Evolutionary conservation across 2,113 vertebrate genomes (phyloP), one percentile per base, ranked within the genome.

Genomic region (Danio rerio): DNA sequence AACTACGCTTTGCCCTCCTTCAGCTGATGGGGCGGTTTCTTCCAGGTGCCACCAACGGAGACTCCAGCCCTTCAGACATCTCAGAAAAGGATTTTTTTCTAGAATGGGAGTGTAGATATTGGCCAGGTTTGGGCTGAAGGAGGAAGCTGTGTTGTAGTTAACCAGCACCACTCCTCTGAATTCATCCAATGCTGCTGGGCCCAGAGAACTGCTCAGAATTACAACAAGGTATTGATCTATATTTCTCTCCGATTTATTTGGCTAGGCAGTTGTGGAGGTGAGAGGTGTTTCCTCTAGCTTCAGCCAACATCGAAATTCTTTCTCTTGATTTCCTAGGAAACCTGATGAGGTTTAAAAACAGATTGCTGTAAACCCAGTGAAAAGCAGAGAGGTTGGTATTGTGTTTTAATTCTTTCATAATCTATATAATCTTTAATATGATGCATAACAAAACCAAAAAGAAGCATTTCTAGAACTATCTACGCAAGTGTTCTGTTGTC

Each of bases 1-100:
- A 66, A 63, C 86, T 50, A 40, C 16, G 73, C 78, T 80, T 79
- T 85, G 70, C 70, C 61, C 76, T 73, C 21, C 58, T 55, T 56
- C 55, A 59, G 59, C 70, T 81, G 77, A 75, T 84, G 20, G 47
- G 59, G 56, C 71, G 13, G 53, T 76, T 61, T 76, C 49, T 72
- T 76, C 71, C 50, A 43, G 9, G 40, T 56, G 55, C 55, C 45
- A 80, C n/a, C 56, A 9, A 42, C n/a, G 21, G 21, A 42, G 78
- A 66, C 43, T 73, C 43, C 4, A 53, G 50, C 55, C 47, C 16
- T 12, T 75, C 42, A 12, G 55, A 59, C 10, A 75, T 75, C 56
- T 59, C n/a, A 2, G 43, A 69, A 42, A 47, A 47, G 55, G 55
- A 61, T 31, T 75, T 59, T 75, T 59, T 75, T n/a, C n/a, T 15